phyloP scores from a whole-genome alignment of 2,888 invertebrate species.

The Drosophila anomalata region DNA sequence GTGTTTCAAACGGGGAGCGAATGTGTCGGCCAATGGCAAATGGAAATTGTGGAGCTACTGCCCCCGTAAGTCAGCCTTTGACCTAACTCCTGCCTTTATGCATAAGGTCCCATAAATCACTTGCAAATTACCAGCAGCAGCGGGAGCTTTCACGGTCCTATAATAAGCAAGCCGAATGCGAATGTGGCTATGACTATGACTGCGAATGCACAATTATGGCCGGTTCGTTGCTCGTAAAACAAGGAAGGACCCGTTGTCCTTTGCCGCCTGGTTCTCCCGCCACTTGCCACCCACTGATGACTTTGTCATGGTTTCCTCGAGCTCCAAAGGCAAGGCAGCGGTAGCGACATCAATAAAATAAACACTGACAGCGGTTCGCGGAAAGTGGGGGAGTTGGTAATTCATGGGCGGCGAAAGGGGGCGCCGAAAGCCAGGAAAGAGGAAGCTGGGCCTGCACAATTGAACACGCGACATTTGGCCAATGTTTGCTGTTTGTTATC shows the following conservation, averaged over 20 bases:
- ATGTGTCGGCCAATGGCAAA: conserved; percentile 34
- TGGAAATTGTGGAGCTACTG: conserved; percentile 43
- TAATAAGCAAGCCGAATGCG: conserved; percentile 50
- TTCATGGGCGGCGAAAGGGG: conserved; percentile 16
- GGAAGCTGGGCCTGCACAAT: conserved; percentile 58
- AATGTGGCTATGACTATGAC: conserved; percentile 46
- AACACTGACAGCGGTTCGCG: conserved; percentile 59
- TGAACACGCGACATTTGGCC: conserved; percentile 71
- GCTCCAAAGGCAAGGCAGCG: conserved; percentile 39
- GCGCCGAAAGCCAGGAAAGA: conserved; percentile 13
- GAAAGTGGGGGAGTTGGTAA: conserved; percentile 25
- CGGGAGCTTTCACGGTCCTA: conserved; percentile 33
- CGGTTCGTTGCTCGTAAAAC: conserved; percentile 77
- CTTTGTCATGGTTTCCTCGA: conserved; percentile 53
- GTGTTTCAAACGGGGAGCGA: conserved; percentile 41
- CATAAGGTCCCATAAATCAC: conserved; percentile 67
- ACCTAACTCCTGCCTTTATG: conserved; percentile 4
- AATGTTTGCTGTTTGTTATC: conserved; percentile 50
- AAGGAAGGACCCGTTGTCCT: conserved; percentile 37
- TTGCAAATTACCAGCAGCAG: conserved; percentile 69
- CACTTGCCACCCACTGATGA: conserved; percentile 48
- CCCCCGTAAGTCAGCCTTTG: conserved; percentile 1
- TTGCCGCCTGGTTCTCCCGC: conserved; percentile 6
- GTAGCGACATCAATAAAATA: conserved; percentile 74
- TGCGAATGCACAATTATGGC: conserved; percentile 77